Base-by-base conservation (phyloP, 2,113 vertebrate species). In the Bos javanicus region DNA sequence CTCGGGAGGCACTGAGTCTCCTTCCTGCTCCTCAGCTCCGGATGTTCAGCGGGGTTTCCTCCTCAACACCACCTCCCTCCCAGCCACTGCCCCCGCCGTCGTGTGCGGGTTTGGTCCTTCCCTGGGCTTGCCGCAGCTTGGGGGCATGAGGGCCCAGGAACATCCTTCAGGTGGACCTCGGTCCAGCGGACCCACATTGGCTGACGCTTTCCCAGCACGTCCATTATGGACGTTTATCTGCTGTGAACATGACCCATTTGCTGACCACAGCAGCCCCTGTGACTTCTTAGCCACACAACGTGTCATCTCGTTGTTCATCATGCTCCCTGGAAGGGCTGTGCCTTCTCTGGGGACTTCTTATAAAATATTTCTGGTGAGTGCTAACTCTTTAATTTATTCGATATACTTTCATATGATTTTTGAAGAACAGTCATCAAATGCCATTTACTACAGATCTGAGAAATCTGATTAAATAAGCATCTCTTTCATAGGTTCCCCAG, bases 1-100 rank as follows among this genome's bases (percentile, higher is more conserved):
- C 21, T 33, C 14, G 0, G 23, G 15, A n/a, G 90, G 16, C 8
- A 2, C n/a, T 1, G 14, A 11, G 14, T n/a, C 25, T 5, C 30
- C 1, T 23, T 15, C 3, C 3, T 6, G 5, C 6, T 30, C 6
- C 2, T 30, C 5, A 36, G 83, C n/a, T 39, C 23, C 0, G 0
- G 5, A n/a, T 4, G 30, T 33, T 6, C 80, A 12, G 80, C 17
- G 4, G 30, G 4, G 17, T n/a, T 13, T 52, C 17, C 48, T 23
- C 30, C 10, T 33, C 30, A 21, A n/a, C 0, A 6, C 48, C 30
- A 13, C 30, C 17, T 2, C 17, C 3, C 30, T 52, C 48, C 30
- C 48, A 82, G 30, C 80, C 0, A 3, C 46, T 80, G 15, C 5
- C 28, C 6, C 6, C 1, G 2, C 76, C 15, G 0, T 6, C 2